Base-by-base conservation (phyloP, 2,113 vertebrate genomes). In the Nerophis lumbriciformis region DNA sequence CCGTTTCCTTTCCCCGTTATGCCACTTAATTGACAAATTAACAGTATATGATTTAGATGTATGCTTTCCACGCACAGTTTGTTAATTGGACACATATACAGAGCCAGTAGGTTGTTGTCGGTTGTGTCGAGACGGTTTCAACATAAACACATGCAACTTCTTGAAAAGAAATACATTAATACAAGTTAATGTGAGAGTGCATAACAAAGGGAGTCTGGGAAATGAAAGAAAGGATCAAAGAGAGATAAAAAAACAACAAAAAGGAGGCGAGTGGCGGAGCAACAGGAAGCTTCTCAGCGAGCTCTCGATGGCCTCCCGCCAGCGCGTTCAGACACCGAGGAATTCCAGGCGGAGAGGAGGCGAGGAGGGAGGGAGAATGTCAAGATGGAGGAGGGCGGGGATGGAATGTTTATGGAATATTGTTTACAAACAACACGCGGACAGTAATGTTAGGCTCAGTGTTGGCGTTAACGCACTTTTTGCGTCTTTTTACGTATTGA, bases 291-390 rank as follows among this genome's bases (percentile, higher is more conserved):
- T 72, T 83, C 81, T 88, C 79, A 82, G 81, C 42, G 66, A 83
- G 82, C 84, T 85, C 81, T 74, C 5, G 56, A 81, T 88, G 86
- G 86, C 87, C 81, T 76, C 51, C 67, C 78, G 88, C 83, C 89
- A 91, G 74, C 73, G 66, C 68, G 79, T 83, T 88, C 86, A 88
- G 88, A 89, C 86, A 73, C 82, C 72, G 70, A 88, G 83, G 86
- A 90, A 90, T 90, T 90, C 85, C 79, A 85, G 76, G 76, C 82
- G 79, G 77, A 85, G 82, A 77, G 68, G 64, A 78, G 67, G 73
- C 69, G 69, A 58, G 65, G 70, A 72, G 61, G 75, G 71, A 77
- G 62, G 76, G 66, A 81, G 64, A 28, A 28, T 28, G 28, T 74
- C 47, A 71, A 45, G 51, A 72, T 62, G n/a, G 56, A 78, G 65